Percentiles rank a stretch among this genome's conserved stretches.
phyloP scores from a whole-genome alignment of 2,888 invertebrate genomes.

The Nesidiocoris tenuis region DNA sequence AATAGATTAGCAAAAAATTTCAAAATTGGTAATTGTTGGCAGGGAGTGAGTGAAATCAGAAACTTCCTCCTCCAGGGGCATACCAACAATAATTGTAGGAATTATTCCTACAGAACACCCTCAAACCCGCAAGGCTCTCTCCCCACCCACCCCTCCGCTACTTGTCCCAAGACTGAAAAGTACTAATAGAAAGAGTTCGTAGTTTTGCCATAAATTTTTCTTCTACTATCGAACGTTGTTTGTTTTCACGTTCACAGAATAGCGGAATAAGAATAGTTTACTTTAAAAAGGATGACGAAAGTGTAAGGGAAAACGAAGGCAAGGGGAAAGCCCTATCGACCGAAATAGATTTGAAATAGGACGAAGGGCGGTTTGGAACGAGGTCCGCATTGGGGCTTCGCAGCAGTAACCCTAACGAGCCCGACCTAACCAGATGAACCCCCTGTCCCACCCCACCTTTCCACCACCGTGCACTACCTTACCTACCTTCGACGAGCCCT shows the following conservation, averaged over 20 bases:
- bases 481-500: not conserved
- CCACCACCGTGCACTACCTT: not conserved
- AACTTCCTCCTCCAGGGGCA: too few species aligned
- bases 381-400: slow-evolving; percentile 25
- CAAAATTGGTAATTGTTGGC: too few species aligned
- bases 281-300: not conserved
- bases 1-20: too few species aligned
- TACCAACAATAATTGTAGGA: not conserved
- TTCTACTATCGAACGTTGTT: not conserved
- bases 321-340: not conserved
- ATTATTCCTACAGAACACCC: not conserved
- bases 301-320: not conserved
- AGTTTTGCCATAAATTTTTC: not conserved
- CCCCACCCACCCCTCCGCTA: too few species aligned
- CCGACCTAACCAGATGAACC: slow-evolving; percentile 30
- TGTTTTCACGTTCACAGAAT: not conserved
- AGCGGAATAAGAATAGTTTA: not conserved
- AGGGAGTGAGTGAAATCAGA: too few species aligned
- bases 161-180: too few species aligned
- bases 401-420: slow-evolving; percentile 22
- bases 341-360: not conserved
- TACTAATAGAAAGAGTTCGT: too few species aligned
- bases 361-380: not conserved
- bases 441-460: not conserved
- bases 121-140: too few species aligned